Evolutionary conservation across 2,888 invertebrate species (phyloP), one percentile per base, ranked within the genome.

Genomic region (Volucella zonaria): DNA sequence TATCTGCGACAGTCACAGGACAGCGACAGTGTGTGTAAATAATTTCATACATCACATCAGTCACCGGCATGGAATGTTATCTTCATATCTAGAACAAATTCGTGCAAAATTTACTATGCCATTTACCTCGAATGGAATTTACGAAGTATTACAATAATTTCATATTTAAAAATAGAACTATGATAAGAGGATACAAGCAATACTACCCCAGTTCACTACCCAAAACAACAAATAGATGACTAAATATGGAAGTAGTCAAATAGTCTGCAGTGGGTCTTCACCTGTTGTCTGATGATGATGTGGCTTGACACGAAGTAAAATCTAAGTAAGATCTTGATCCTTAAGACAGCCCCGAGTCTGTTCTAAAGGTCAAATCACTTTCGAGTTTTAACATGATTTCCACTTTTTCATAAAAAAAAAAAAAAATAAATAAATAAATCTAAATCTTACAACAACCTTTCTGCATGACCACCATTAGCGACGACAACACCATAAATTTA

Each of bases 61-160:
- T 82, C 78, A 82, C 31, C 78, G 12, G 67, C 12, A 74, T 68
- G 82, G 82, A 82, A 82, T 82, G 49, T 82, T 78, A 82, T 82
- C 82, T 74, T 59, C n/a, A 52, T 74, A 78, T 78, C 61, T 78
- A 38, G 51, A 68, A 74, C 42, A 73, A 62, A 49, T 82, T 78
- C 73, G 68, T 78, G 67, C 68, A 47, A 82, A 73, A 68, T 61
- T 43, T 71, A 61, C 67, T 80, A 54, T 54, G 58, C 31, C 31
- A 56, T 54, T 52, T 74, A 38, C 56, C 40, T 56, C 18, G 23
- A 74, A 74, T 56, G 74, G 74, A 74, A 74, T 64, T 56, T 23
- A 23, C 23, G 1, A 23, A 23, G 23, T 4, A 23, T 31, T 31
- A 31, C 31, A 31, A 31, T 6, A 31, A 31, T 31, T 31, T 31